Evolutionary conservation across 2,888 invertebrate genomes (phyloP), one percentile per base, ranked within the genome.

Genomic region (Athetis lepigone): DNA sequence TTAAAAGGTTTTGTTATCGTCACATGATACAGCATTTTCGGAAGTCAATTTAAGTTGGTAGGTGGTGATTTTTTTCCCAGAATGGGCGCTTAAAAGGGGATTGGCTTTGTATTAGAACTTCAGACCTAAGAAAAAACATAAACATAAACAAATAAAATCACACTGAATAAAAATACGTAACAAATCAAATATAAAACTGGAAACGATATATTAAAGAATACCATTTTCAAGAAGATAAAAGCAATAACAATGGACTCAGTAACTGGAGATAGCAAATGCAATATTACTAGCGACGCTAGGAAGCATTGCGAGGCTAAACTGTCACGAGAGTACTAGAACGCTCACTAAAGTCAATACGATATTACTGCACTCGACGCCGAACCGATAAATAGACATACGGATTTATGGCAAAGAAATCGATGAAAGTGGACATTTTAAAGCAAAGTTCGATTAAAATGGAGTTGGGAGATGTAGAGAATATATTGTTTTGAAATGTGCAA

Each of bases 201-300:
- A 29, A 49, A 75, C 47, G 49, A 37, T 40, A 37, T 52, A 57
- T 42, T 59, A 19, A 60, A 75, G 21, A 43, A 47, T 50, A 29
- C 62, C 21, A 43, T 11, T 70, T 45, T 36, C 56, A 45, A 33
- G 40, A 52, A 57, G 6, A 37, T 18, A 39, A 33, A 43, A 46
- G 63, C 70, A 72, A 72, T 75, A 72, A 40, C 52, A 54, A 56
- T 72, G 42, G 42, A 46, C 50, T 36, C 16, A 40, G 27, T 21
- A 50, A 25, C 19, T 3, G 59, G 13, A 60, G 33, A 54, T 58
- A 57, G 70, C 45, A 36, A 70, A 75, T 57, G 52, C 57, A 70
- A 75, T 75, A 70, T 46, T 27, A 70, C 49, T 42, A 45, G 55
- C 39, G 42, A 43, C 25, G n/a, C 47, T 47, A 42, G 57, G n/a